These are phyloP conservation scores for Nesospiza acunhae DNA, from an alignment of 2,113 vertebrate species.

Conservation along the genomic window DNA sequence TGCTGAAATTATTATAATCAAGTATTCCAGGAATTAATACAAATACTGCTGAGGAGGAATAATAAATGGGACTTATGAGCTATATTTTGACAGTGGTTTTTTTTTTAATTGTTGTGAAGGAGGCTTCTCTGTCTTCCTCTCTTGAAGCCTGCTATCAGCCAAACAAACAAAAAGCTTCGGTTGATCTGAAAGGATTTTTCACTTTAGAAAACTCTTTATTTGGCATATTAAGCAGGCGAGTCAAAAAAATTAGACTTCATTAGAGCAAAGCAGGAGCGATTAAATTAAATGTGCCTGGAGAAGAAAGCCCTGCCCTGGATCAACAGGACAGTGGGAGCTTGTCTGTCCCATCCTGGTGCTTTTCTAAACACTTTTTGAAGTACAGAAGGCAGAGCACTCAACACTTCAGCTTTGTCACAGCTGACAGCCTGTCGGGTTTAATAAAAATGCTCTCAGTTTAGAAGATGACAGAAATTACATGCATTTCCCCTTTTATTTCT, in stretches of 20 bases:
- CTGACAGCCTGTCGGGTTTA: slow-evolving; percentile 68
- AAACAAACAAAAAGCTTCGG: slow-evolving; percentile 31
- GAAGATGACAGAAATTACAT: slow-evolving; percentile 47
- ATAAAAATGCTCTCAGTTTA: slow-evolving; percentile 63
- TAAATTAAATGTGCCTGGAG: slow-evolving; percentile 73
- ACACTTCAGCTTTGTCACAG: slow-evolving; percentile 57
- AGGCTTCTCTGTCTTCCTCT: neutral
- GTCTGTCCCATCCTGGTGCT: neutral
- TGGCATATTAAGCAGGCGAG: slow-evolving; percentile 71
- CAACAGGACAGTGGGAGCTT: neutral
- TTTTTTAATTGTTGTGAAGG: slow-evolving; percentile 27
- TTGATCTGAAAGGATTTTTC: slow-evolving; percentile 12
- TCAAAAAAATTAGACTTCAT: slow-evolving; percentile 70
- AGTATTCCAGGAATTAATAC: slow-evolving; percentile 41
- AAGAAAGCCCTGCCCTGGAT: slow-evolving; percentile 65
- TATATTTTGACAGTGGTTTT: slow-evolving; percentile 47
- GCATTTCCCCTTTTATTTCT: slow-evolving; percentile 49
- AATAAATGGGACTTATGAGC: slow-evolving; percentile 29
- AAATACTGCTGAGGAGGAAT: slow-evolving; percentile 20
- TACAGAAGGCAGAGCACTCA: neutral
- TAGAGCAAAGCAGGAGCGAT: slow-evolving; percentile 72
- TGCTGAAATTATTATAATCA: slow-evolving; percentile 43
- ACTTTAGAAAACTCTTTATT: slow-evolving; percentile 27
- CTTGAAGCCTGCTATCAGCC: neutral
- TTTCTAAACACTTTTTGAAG: slow-evolving; percentile 31